Evolutionary conservation across 2,888 invertebrate species (phyloP), one percentile per base, ranked within the genome.

Genomic region (Chrysolina haemoptera): DNA sequence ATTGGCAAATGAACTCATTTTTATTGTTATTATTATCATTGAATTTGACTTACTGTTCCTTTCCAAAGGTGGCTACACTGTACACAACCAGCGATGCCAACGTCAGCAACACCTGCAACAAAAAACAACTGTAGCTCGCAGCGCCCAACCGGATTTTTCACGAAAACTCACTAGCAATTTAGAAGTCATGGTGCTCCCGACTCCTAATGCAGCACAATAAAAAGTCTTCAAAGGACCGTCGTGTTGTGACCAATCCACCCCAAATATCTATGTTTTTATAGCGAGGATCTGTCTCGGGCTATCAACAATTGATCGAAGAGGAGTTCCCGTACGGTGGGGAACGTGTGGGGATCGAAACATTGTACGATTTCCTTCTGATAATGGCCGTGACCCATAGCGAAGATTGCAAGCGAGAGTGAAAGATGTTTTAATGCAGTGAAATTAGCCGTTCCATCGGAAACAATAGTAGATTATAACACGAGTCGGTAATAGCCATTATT

Each of bases 201-300:
- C 73, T 43, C 16, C 67, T 53, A 40, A 11, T 50, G 16, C 20
- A 27, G 16, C 20, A 27, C 41, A 12, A 50, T n/a, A 50, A 27
- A 62, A 48, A 67, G 63, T 16, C 65, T 65, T 62, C 53, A 20
- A 63, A 40, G 59, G 55, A 43, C 50, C 43, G 55, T 18, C 40
- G 41, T 14, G 62, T 62, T 69, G 63, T 73, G 73, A 55, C 35
- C 63, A 63, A 46, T 65, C 22, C 35, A 73, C 66, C 66, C 65
- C 69, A 59, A 73, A 69, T 62, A 67, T 63, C 53, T 16, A 18
- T 18, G 59, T 43, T 73, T 73, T 69, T 73, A 73, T 73, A 73
- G 46, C 27, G 68, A 68, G 67, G 43, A 68, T 62, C 20, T 62
- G 68, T 62, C 68, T 64, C 35, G 64, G 12, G 48, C 41, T 48